Percentiles rank a stretch among this genome's conserved stretches.
Conservation (phyloP, 2,888 invertebrate species). For the Epicampocera succincta region DNA sequence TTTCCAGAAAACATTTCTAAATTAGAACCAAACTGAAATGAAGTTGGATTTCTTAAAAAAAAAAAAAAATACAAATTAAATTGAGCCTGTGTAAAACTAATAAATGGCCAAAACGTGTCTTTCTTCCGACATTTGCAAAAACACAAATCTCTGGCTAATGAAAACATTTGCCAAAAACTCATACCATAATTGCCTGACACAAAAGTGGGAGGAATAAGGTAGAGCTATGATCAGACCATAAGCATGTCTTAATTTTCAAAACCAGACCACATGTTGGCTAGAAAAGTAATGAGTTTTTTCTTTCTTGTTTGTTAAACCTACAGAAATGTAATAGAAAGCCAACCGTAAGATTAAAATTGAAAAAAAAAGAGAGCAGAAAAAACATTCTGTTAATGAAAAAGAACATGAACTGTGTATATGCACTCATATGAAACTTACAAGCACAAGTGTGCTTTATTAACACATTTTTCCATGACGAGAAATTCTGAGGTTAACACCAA, state of each 20-base stretch:
- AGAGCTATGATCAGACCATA: not conserved
- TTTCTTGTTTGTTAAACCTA: not conserved
- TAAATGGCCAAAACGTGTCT: constrained; percentile 61
- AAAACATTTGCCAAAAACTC: constrained; percentile 49
- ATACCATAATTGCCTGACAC: constrained; percentile 16
- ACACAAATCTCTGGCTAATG: constrained; percentile 44
- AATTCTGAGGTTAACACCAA: constrained; percentile 20
- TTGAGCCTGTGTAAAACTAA: constrained; percentile 54
- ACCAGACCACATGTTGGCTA: constrained; percentile 63
- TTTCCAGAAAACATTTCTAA: constrained; percentile 4
- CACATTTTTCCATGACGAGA: constrained; percentile 49
- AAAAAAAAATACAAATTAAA: constrained; percentile 1
- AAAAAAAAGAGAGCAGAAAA: constrained; percentile 10
- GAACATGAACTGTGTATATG: constrained; percentile 26
- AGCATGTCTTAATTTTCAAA: constrained; percentile 55
- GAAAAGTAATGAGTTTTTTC: constrained; percentile 50
- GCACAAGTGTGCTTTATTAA: constrained; percentile 66
- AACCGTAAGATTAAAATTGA: constrained; percentile 46
- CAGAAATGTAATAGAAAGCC: constrained; percentile 22
- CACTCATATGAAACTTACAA: constrained; percentile 31
- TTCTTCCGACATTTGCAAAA: not conserved
- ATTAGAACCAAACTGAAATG: constrained; percentile 42
- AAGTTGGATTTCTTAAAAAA: constrained; percentile 13
- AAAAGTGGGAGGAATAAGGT: not conserved
- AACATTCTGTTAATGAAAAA: constrained; percentile 56